Base-by-base conservation (phyloP, 2,113 vertebrate genomes). In the Baryphthengus martii region DNA sequence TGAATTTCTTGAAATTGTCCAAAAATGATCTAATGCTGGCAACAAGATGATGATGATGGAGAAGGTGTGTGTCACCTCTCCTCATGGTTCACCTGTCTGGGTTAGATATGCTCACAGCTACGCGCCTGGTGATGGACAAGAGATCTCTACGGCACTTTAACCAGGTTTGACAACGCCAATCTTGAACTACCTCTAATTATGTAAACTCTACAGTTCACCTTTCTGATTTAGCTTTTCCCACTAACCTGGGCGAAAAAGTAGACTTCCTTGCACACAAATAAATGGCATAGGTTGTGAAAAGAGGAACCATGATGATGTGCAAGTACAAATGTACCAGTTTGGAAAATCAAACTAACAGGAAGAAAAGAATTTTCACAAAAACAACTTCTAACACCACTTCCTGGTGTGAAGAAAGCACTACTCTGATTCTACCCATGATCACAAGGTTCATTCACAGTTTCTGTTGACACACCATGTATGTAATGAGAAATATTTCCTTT, bases 321-420 rank as follows among this genome's bases (percentile, higher is more conserved):
- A n/a, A 0, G 1, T 9, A 84, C 35, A 40, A 33, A 84, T n/a
- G 2, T 23, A 76, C 12, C 24, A 11, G 2, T n/a, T 3, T 77
- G 49, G 44, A 73, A 72, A 76, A 56, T 7, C 3, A 47, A 44
- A 74, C 28, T 17, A 50, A 76, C 1, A 74, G 31, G 44, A 85
- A 85, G 13, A 6, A 26, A 59, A 87, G 47, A 37, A 62, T 42
- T 67, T 71, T 40, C 47, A 58, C n/a, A 29, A 88, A 76, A 66
- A 0, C 50, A 10, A 29, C 39, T 29, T 53, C 74, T 45, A 80
- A 59, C 65, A 72, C 8, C 29, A 42, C 0, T 0, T 25, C 23
- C n/a, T 79, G 42, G 44, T 5, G 11, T 53, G 50, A 91, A 31
- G 67, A 77, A 86, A 68, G 28, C 25, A 35, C 56, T 59, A 33